phyloP scores from a whole-genome alignment of 2,797 vertebrate species.

The Sebastes variabilis region DNA sequence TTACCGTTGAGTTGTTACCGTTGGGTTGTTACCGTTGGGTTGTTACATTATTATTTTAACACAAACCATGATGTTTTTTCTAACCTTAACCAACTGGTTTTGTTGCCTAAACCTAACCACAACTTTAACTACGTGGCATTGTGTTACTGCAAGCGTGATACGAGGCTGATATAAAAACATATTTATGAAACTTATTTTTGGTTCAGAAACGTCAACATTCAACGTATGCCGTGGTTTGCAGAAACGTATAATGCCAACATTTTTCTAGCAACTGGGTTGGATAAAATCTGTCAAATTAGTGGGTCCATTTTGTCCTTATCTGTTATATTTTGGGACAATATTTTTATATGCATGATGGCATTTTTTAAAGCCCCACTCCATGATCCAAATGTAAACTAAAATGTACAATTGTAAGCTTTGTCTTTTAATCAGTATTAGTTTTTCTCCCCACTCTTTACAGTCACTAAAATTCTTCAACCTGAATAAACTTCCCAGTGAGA shows the following conservation, averaged over 20 bases:
- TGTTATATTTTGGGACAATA: background rate
- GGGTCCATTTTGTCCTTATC: background rate
- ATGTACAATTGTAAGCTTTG: background rate
- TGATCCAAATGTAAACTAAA: background rate
- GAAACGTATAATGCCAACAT: background rate
- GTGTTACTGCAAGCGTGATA: background rate
- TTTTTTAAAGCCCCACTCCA: background rate
- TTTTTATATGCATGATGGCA: background rate
- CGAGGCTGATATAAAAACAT: background rate
- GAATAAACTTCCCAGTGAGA: background rate
- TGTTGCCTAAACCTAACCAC: background rate
- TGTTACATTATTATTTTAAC: background rate
- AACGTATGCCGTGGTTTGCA: background rate
- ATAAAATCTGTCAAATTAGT: background rate
- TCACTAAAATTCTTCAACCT: background rate
- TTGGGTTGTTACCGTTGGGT: too few species aligned
- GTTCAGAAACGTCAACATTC: background rate
- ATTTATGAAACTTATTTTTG: background rate
- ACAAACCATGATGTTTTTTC: background rate
- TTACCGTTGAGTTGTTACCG: too few species aligned
- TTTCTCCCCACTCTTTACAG: background rate
- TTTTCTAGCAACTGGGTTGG: background rate
- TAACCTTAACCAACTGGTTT: background rate
- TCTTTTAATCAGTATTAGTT: too few species aligned
- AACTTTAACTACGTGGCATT: background rate